These are phyloP conservation scores for Portevinia maculata DNA, from an alignment of 2,888 invertebrate species.

Conservation along the genomic window DNA sequence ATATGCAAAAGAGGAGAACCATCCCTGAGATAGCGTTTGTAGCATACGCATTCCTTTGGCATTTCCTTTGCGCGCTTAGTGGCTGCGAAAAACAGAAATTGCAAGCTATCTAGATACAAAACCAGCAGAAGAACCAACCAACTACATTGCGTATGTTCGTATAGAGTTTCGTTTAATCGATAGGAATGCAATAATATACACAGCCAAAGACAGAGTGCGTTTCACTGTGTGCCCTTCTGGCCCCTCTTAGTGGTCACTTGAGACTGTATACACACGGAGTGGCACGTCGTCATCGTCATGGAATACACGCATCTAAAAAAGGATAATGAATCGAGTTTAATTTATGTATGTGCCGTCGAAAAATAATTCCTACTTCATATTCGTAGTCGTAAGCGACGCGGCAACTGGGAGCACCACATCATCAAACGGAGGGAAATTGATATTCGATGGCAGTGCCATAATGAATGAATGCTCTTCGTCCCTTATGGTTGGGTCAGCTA, in stretches of 20 bases:
- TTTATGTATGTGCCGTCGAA: constrained; percentile 33
- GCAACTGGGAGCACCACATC: not conserved
- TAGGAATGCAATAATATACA: constrained; percentile 69
- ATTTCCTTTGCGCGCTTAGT: constrained; percentile 63
- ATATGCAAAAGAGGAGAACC: constrained; percentile 30
- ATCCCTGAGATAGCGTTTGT: constrained; percentile 20
- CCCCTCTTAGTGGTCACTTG: constrained; percentile 62
- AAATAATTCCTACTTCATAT: constrained; percentile 4
- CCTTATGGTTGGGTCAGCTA: constrained; percentile 31
- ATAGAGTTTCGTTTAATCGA: constrained; percentile 66
- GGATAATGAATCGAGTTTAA: constrained; percentile 54
- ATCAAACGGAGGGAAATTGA: constrained; percentile 56
- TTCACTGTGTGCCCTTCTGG: constrained; percentile 32
- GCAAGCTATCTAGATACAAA: constrained; percentile 39
- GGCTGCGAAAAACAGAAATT: constrained; percentile 35
- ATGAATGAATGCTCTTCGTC: constrained; percentile 21
- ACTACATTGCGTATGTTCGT: constrained; percentile 50
- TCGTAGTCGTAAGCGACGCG: not conserved
- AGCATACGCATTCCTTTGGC: constrained; percentile 61
- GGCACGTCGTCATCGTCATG: constrained; percentile 43
- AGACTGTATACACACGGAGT: constrained; percentile 52
- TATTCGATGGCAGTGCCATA: constrained; percentile 32
- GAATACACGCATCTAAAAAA: constrained; percentile 42
- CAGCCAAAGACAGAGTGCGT: constrained; percentile 59
- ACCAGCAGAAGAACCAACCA: constrained; percentile 24